A percentile compares a stretch with the other conserved stretches of the same genome.
Conservation (phyloP, 1,140 invertebrate species). For the Drosophila melanogaster region DNA sequence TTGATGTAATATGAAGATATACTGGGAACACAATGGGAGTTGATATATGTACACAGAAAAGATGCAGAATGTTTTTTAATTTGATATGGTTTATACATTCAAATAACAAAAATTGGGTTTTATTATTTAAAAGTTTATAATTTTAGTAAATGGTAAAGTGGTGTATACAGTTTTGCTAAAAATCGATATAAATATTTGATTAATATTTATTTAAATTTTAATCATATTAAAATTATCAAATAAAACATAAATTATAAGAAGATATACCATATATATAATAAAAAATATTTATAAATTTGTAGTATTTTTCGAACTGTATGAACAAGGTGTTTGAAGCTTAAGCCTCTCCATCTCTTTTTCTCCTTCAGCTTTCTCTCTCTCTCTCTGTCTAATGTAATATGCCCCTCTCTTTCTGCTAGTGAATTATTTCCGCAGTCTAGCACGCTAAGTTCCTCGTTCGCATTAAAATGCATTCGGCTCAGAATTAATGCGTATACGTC, state of each 20-base stretch:
- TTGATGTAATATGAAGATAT: constrained; percentile 12
- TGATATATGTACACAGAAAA: not conserved
- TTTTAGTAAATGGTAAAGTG: too few species aligned
- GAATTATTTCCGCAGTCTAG: constrained; percentile 34
- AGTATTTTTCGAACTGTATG: not conserved
- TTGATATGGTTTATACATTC: not conserved
- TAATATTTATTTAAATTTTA: too few species aligned
- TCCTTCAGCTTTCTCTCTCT: constrained; percentile 5
- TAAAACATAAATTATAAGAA: too few species aligned
- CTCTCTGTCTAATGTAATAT: not conserved
- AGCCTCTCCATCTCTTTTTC: not conserved
- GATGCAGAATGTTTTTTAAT: not conserved
- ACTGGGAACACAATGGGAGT: not conserved
- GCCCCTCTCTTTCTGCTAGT: constrained; percentile 7
- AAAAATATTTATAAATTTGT: too few species aligned
- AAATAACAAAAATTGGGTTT: too few species aligned
- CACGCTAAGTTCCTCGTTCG: constrained; percentile 43
- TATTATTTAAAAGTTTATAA: too few species aligned
- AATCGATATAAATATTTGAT: too few species aligned
- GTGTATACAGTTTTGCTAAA: too few species aligned
- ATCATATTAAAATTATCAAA: too few species aligned
- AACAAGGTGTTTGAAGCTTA: not conserved
- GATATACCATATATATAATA: too few species aligned
- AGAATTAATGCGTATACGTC: constrained; percentile 20
- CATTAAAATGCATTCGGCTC: constrained; percentile 31